phyloP scores from a whole-genome alignment of 2,888 invertebrate species.

The Hemistola chrysoprasaria region DNA sequence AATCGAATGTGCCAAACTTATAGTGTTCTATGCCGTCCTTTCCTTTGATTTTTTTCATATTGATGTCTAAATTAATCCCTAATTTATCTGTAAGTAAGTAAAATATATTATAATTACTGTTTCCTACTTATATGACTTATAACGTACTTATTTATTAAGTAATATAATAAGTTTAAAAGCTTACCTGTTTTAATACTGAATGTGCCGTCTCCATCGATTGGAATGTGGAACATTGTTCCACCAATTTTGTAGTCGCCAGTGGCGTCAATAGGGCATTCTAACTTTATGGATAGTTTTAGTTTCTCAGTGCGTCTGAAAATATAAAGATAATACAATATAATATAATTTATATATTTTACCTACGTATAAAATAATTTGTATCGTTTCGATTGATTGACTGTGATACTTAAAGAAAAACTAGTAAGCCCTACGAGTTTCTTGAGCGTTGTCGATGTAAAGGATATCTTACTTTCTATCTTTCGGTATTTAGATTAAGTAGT shows the following conservation, averaged over 20 bases:
- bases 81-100: conserved; percentile 39
- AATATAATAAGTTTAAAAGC: too few relatives aligned
- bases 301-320: conserved; percentile 32
- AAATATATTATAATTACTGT: neutral
- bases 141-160: too few relatives aligned
- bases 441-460: too few relatives aligned
- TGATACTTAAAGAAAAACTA: too few relatives aligned
- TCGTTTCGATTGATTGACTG: too few relatives aligned
- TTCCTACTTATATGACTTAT: too few relatives aligned
- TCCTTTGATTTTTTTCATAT: conserved; percentile 24
- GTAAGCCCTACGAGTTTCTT: too few relatives aligned
- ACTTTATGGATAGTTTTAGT: conserved; percentile 20
- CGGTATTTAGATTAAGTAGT: too few relatives aligned
- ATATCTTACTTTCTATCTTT: too few relatives aligned
- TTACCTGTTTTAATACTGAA: conserved; percentile 38
- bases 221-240: conserved; percentile 36
- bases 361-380: too few relatives aligned
- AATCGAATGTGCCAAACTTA: conserved; percentile 39
- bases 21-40: conserved; percentile 39
- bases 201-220: conserved; percentile 36
- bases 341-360: too few relatives aligned
- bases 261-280: conserved; percentile 32
- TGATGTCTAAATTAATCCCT: conserved; percentile 14
- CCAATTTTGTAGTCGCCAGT: conserved; percentile 34
- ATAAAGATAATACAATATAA: neutral